Base-by-base conservation (phyloP, 2,888 invertebrate genomes). In the Eupithecia abbreviata region DNA sequence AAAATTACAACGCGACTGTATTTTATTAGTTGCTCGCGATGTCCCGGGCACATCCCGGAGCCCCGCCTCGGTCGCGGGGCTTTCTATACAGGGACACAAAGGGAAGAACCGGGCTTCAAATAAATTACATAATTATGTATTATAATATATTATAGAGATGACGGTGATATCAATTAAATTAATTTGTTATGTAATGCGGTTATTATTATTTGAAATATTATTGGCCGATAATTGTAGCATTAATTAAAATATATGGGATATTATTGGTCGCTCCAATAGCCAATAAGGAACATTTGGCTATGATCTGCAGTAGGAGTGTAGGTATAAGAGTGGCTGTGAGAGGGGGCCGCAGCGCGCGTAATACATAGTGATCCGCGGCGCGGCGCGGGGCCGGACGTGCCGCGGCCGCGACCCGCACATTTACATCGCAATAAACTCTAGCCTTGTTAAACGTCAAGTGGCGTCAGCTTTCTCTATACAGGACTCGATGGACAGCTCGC, bases 381-480 rank as follows among this genome's bases (percentile, higher is more conserved):
- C 42, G 66, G 68, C 6, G 68, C 66, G 62, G 72, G 51, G 74
- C 70, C 79, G 79, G 75, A 73, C 74, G 68, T 45, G 73, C 71
- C 65, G 72, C 55, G 55, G n/a, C n/a, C 71, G 75, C 80, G 79
- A 71, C 79, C 75, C 77, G 69, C 67, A 71, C 81, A 79, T 80
- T 80, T 78, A 82, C 82, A 81, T 81, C 79, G 81, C 82, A 81
- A 82, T 82, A 81, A 82, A 81, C 79, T 81, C 77, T 82, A 82
- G 82, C 77, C 79, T 80, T 79, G 82, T 80, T 81, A 80, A 73
- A 68, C 79, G 80, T 79, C 82, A 77, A 81, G 81, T 79, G 76
- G 71, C 77, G 75, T 77, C 80, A 75, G 77, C 80, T 80, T 58
- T 78, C 75, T 51, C 58, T 49, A 15, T 71, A 55, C 73, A 62